Evolutionary conservation across 1,140 invertebrate genomes (phyloP).

Genomic region (Diplogasteroides magnus): DNA sequence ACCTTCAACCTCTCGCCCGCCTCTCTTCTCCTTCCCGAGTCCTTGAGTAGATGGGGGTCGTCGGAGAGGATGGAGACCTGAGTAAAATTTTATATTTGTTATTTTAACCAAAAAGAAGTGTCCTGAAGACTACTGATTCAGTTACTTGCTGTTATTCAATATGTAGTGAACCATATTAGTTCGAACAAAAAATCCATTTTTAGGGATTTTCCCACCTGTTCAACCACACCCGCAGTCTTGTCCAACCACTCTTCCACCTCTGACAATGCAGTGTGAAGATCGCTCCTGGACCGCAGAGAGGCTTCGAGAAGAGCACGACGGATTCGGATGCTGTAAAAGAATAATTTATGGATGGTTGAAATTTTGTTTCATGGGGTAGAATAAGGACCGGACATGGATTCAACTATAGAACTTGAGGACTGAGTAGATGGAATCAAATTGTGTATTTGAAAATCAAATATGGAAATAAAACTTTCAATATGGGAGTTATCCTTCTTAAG

Average conservation of each 20-base stretch:
- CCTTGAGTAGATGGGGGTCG: not conserved
- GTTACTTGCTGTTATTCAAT: conserved; percentile 6
- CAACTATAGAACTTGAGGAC: too few relatives aligned
- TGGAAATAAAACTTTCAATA: too few relatives aligned
- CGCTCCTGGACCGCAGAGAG: not conserved
- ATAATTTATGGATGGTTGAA: too few relatives aligned
- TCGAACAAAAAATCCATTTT: not conserved
- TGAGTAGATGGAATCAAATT: too few relatives aligned
- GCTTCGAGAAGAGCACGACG: not conserved
- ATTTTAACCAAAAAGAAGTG: too few relatives aligned
- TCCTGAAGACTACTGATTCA: not conserved
- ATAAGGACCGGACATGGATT: too few relatives aligned
- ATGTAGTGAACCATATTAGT: conserved; percentile 9
- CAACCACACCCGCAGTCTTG: not conserved
- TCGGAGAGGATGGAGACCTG: not conserved
- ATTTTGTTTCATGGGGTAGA: too few relatives aligned
- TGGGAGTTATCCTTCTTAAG: too few relatives aligned
- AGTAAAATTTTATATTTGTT: not conserved
- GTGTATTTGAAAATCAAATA: too few relatives aligned
- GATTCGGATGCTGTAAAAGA: not conserved
- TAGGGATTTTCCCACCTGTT: too few relatives aligned
- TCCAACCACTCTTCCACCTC: not conserved
- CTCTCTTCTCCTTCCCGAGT: not conserved
- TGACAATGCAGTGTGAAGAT: not conserved
- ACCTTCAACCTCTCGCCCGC: not conserved